A percentile compares a stretch with the other conserved stretches of the same genome.
phyloP scores from a whole-genome alignment of 35 echinoderm and acorn worm species.

The Apostichopus californicus region DNA sequence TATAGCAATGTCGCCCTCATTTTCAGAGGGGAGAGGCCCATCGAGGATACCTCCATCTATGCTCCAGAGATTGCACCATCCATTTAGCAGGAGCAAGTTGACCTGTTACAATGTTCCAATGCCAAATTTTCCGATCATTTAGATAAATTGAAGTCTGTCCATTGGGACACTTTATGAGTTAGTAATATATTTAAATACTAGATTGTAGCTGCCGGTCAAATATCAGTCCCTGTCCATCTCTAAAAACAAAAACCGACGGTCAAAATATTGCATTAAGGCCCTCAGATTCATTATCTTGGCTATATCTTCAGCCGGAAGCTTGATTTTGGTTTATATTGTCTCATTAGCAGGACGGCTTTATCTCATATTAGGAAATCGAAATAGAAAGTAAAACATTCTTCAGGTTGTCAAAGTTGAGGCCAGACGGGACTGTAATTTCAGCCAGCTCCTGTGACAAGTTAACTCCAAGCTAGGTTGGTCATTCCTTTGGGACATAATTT shows the following conservation, averaged over 20 bases:
- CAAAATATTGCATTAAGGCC: background rate
- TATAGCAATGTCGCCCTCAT: no score
- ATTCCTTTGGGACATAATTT: background rate
- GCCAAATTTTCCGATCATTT: no score
- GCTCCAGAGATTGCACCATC: no score
- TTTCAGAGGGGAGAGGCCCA: no score
- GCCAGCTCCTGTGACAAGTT: no score
- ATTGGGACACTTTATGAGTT: no score
- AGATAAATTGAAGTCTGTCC: no score
- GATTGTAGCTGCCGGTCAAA: background rate
- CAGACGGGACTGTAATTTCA: background rate
- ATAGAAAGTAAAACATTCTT: slow-evolving; percentile 1
- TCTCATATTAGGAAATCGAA: background rate
- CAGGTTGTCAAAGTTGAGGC: background rate
- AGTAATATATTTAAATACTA: background rate
- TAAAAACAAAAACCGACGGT: background rate
- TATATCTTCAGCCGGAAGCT: background rate
- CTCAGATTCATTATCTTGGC: background rate
- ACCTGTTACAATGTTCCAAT: no score
- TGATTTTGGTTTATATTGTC: background rate
- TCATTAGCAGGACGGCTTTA: background rate
- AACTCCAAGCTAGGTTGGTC: background rate
- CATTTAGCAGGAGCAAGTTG: no score
- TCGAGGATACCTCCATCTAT: no score
- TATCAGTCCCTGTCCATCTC: background rate